phyloP scores from a whole-genome alignment of 2,888 invertebrate species.

The Erpobdella octoculata region DNA sequence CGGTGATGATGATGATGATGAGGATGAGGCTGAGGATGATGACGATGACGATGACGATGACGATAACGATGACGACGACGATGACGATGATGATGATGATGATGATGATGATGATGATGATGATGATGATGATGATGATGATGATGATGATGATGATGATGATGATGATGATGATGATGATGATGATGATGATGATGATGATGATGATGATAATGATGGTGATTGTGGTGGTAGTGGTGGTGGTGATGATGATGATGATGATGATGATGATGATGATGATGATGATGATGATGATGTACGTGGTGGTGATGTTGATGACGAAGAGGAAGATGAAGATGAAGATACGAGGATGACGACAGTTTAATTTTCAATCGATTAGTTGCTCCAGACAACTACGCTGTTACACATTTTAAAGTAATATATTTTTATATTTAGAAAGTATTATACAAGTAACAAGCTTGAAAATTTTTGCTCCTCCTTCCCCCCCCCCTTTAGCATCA shows the following conservation, averaged over 20 bases:
- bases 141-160: slow-evolving; percentile 27
- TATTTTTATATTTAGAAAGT: too few species aligned
- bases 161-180: slow-evolving; percentile 32
- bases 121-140: slow-evolving; percentile 31
- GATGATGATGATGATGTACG: slow-evolving; percentile 23
- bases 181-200: slow-evolving; percentile 32
- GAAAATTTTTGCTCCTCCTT: too few species aligned
- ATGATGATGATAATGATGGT: slow-evolving; percentile 32
- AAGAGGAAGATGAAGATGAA: too few species aligned
- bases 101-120: slow-evolving; percentile 32
- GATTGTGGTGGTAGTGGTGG: slow-evolving; percentile 26
- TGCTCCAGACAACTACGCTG: too few species aligned
- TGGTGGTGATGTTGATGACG: background rate
- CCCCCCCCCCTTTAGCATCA: too few species aligned
- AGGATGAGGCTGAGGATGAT: too few species aligned
- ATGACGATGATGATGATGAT: slow-evolving; percentile 33
- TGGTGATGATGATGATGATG: slow-evolving; percentile 27
- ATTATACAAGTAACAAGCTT: too few species aligned
- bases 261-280: slow-evolving; percentile 29
- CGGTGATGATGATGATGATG: too few species aligned
- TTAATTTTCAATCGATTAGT: too few species aligned
- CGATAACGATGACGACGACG: slow-evolving; percentile 13
- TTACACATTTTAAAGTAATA: too few species aligned
- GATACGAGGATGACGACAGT: too few species aligned
- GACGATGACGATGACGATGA: slow-evolving; percentile 8